phyloP scores from a whole-genome alignment of 2,113 vertebrate genomes.

The Pteruthius melanotis region DNA sequence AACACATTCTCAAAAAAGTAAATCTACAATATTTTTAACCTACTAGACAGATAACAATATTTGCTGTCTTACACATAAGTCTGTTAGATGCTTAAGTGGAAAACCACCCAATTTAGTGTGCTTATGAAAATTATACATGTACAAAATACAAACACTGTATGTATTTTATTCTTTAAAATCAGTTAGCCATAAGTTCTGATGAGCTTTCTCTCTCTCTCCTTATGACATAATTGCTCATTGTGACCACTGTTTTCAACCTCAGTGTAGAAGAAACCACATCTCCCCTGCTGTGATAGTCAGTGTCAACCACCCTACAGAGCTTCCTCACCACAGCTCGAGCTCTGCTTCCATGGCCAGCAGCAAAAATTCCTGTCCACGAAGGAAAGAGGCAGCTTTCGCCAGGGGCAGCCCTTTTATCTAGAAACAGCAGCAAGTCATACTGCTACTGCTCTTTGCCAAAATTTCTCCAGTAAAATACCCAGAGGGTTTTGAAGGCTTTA shows the following conservation, averaged over 20 bases:
- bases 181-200: background rate
- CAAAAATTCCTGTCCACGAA: fast-evolving
- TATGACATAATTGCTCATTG: background rate
- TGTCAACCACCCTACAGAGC: background rate
- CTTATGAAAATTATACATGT: background rate
- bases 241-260: background rate
- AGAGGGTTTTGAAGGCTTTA: background rate
- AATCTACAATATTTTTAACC: background rate
- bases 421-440: background rate
- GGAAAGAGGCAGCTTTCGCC: background rate
- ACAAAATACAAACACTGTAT: background rate
- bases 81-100: background rate
- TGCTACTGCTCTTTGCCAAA: background rate
- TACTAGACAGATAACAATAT: background rate
- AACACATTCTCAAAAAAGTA: background rate
- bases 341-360: background rate
- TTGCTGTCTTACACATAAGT: background rate
- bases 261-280: background rate
- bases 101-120: background rate
- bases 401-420: background rate
- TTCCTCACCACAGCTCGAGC: fast-evolving
- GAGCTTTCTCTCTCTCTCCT: background rate
- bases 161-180: background rate
- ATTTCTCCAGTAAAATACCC: background rate
- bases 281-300: too few species aligned